phyloP scores from a whole-genome alignment of 2,113 vertebrate genomes.

The Pheucticus melanocephalus region DNA sequence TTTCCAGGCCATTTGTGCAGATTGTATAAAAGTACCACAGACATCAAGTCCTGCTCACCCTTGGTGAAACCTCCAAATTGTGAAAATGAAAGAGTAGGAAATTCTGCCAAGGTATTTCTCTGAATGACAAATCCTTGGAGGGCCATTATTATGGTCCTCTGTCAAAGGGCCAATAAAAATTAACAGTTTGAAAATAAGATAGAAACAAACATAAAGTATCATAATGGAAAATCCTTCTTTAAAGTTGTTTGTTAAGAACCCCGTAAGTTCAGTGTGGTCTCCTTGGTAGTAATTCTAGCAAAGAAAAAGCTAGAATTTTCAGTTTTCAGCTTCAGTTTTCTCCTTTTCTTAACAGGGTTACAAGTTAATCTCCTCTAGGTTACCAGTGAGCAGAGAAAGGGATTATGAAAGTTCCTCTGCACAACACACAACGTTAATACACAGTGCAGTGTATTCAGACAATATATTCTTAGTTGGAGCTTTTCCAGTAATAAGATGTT shows the following conservation, averaged over 20 bases:
- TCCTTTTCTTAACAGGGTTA: background rate
- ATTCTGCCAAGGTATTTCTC: background rate
- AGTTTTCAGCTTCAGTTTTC: background rate
- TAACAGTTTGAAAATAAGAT: background rate
- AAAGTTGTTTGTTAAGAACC: background rate
- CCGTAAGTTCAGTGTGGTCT: background rate
- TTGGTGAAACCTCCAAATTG: background rate
- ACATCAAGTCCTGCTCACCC: background rate
- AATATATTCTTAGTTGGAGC: background rate
- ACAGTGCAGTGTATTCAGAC: background rate
- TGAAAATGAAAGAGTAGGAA: background rate
- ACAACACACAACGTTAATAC: background rate
- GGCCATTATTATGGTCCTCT: background rate
- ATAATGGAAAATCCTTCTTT: background rate
- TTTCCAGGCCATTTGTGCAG: background rate
- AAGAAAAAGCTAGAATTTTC: background rate
- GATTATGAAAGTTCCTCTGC: background rate
- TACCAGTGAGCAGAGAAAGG: background rate
- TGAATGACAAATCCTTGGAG: background rate
- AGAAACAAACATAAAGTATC: background rate
- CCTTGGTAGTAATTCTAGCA: background rate
- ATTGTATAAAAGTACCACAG: background rate
- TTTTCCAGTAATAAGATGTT: background rate
- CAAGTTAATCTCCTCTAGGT: background rate
- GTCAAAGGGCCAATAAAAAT: background rate